Percentiles rank a stretch among this genome's conserved stretches.
Conservation (phyloP, 1,140 invertebrate genomes). For the Plectus sambesii region DNA sequence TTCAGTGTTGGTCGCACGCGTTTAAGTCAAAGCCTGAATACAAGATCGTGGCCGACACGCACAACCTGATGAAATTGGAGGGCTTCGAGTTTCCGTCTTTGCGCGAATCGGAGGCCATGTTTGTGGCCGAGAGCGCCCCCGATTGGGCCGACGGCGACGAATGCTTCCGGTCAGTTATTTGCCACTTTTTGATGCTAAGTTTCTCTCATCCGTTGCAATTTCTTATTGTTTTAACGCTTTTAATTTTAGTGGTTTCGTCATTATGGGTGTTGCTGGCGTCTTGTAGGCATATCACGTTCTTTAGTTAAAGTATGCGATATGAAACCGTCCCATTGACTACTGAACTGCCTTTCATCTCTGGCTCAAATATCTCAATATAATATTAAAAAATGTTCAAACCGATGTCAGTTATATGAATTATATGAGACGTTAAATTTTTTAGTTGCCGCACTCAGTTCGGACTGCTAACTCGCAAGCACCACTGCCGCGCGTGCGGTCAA, state of each 20-base stretch:
- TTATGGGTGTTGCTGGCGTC: no score
- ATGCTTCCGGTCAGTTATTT: conserved; percentile 52
- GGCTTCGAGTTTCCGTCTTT: conserved; percentile 76
- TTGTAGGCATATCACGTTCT: no score
- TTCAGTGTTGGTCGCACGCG: conserved; percentile 92
- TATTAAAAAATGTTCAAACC: no score
- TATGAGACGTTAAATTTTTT: no score
- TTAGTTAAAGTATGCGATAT: no score
- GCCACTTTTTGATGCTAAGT: not conserved
- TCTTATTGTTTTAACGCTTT: no score
- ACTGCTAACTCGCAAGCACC: conserved; percentile 57
- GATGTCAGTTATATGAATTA: no score
- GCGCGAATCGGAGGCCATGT: conserved; percentile 97
- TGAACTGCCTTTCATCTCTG: no score
- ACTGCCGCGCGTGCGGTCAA: conserved; percentile 91
- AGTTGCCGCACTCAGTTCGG: conserved; percentile 25
- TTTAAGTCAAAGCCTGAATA: conserved; percentile 82
- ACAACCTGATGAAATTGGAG: conserved; percentile 38
- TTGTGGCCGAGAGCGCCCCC: conserved; percentile 84
- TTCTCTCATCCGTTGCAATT: not conserved
- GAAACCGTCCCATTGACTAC: no score
- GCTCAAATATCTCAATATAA: no score
- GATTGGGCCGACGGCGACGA: conserved; percentile 90
- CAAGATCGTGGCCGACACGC: conserved; percentile 56
- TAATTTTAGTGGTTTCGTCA: no score